Evolutionary conservation across 1,140 invertebrate genomes (phyloP).

Genomic region (Drosophila ironensis): DNA sequence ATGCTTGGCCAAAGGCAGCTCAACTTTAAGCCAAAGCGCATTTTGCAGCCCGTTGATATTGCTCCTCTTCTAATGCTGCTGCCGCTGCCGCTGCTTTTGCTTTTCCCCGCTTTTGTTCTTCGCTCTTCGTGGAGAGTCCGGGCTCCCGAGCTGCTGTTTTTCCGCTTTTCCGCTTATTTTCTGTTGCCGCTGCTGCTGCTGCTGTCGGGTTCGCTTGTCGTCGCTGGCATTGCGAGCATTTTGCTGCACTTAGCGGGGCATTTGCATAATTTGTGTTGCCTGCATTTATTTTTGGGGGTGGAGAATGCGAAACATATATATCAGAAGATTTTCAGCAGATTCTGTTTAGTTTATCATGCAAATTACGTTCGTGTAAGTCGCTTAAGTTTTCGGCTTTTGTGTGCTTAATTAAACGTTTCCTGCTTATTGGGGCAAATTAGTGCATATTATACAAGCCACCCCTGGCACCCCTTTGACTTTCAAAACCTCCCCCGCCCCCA

Average conservation of each 20-base stretch:
- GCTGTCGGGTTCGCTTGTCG: constrained; percentile 39
- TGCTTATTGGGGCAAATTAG: constrained; percentile 46
- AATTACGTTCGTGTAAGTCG: constrained; percentile 23
- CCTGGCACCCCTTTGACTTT: background rate
- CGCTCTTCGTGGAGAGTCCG: constrained; percentile 13
- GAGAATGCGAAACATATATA: constrained; percentile 3
- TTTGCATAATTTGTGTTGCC: constrained; percentile 56
- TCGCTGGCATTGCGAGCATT: constrained; percentile 51
- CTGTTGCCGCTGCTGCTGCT: constrained; percentile 4
- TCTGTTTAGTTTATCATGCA: constrained; percentile 5
- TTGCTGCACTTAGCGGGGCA: constrained; percentile 59
- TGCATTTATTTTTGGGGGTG: constrained; percentile 12
- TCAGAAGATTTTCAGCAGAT: constrained; percentile 7
- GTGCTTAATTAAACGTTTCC: constrained; percentile 29
- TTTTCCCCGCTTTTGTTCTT: constrained; percentile 16
- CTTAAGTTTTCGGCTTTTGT: constrained; percentile 22
- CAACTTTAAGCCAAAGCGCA: constrained; percentile 62
- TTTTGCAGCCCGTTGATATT: constrained; percentile 56
- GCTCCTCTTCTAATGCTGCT: constrained; percentile 5
- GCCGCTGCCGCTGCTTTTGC: background rate
- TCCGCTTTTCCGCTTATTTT: constrained; percentile 30
- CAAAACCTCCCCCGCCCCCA: background rate
- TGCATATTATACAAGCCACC: background rate
- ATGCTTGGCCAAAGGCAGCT: constrained; percentile 61
- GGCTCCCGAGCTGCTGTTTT: constrained; percentile 13